These are phyloP conservation scores for Brachionus rubens DNA, from an alignment of 1,140 invertebrate species.

Conservation along the genomic window DNA sequence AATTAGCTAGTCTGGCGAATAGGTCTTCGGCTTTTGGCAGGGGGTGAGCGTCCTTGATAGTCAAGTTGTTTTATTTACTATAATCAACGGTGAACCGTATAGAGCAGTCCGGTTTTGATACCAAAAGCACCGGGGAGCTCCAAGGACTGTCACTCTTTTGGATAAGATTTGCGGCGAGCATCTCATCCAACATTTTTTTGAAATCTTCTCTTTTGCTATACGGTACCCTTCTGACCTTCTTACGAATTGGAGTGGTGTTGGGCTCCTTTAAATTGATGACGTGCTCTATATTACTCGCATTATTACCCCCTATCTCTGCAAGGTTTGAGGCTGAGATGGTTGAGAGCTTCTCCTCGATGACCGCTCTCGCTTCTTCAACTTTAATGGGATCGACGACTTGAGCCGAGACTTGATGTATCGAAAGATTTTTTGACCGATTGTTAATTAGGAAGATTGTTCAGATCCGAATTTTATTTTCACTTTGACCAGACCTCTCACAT, in stretches of 20 bases:
- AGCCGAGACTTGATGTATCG: no score
- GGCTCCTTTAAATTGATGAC: neutral
- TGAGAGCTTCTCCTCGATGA: neutral
- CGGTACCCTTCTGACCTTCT: neutral
- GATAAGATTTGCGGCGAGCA: conserved; percentile 45
- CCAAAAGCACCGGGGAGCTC: conserved; percentile 11
- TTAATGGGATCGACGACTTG: no score
- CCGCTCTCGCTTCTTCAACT: no score
- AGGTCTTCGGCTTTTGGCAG: conserved; percentile 13
- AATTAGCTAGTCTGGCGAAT: neutral
- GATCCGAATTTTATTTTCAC: no score
- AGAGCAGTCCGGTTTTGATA: neutral
- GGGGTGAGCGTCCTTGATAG: conserved; percentile 15
- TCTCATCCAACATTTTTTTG: conserved; percentile 29
- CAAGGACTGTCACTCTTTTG: neutral
- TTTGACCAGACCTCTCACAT: no score
- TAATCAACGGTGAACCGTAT: conserved; percentile 36
- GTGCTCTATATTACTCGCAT: neutral
- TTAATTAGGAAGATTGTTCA: no score
- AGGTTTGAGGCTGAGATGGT: neutral
- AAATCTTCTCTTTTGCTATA: conserved; percentile 5
- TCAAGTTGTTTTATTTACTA: neutral
- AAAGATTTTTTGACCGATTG: no score
- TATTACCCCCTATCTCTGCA: neutral
- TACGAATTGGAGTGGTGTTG: neutral